phyloP scores from a whole-genome alignment of 30 jellyfish, hydroid and myxozoan genomes.

The Rhopilema esculentum region DNA sequence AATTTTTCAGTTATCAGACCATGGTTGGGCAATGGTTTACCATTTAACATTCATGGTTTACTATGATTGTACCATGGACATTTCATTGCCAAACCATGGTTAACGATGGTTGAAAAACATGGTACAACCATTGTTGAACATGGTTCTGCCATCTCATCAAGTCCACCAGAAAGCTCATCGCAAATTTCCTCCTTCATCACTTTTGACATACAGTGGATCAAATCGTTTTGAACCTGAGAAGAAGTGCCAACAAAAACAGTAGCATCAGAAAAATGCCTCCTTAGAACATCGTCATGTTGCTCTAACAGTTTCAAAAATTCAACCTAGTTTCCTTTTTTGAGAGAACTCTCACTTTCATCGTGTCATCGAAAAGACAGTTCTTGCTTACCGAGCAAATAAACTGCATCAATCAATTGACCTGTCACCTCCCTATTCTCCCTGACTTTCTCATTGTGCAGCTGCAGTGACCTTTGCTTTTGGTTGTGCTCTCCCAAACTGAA shows the following conservation, averaged over 20 bases:
- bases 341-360: constrained; percentile 41
- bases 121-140: constrained; percentile 51
- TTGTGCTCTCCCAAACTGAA: constrained; percentile 7
- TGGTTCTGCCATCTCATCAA: constrained; percentile 22
- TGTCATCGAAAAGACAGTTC: constrained; percentile 42
- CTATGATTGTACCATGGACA: not conserved
- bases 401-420: constrained; percentile 40
- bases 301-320: constrained; percentile 4
- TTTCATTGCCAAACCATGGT: not conserved
- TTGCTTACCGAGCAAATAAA: constrained; percentile 24
- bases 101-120: not conserved
- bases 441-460: constrained; percentile 27
- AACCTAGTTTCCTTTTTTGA: constrained; percentile 21
- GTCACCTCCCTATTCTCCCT: constrained; percentile 42
- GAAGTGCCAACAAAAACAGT: constrained; percentile 49
- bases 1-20: too few species aligned
- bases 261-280: constrained; percentile 41
- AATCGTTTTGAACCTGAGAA: constrained; percentile 38
- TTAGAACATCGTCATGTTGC: constrained; percentile 35
- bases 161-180: constrained; percentile 38
- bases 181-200: constrained; percentile 23
- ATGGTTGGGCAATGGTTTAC: not conserved
- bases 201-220: not conserved
- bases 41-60: not conserved
- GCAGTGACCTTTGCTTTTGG: constrained; percentile 17